Percentiles rank a stretch among this genome's conserved stretches.
Evolutionary conservation across 2,797 vertebrate genomes (phyloP).

Genomic region (Brachyrhaphis roseni): DNA sequence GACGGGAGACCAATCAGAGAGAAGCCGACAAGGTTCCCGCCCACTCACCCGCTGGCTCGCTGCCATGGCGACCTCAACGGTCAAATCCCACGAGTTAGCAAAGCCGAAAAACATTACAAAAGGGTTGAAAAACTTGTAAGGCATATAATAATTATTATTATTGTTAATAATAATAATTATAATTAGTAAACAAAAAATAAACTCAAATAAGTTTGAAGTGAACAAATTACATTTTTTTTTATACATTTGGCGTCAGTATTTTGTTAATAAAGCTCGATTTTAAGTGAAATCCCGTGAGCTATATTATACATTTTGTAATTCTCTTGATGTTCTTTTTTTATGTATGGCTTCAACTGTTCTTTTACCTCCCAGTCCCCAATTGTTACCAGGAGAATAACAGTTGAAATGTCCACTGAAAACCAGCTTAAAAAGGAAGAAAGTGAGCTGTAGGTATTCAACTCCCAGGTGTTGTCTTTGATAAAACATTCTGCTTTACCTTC

Average conservation of each 20-base stretch:
- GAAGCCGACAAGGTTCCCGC: constrained; percentile 50
- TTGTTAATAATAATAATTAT: no score
- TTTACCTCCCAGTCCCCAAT: neutral
- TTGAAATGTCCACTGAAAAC: neutral
- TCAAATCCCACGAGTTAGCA: neutral
- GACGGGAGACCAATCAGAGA: constrained; percentile 56
- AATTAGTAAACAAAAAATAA: neutral
- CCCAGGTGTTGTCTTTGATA: no score
- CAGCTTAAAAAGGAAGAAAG: neutral
- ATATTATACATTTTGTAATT: neutral
- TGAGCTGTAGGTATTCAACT: neutral
- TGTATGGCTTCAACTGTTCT: neutral
- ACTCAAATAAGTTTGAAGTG: neutral
- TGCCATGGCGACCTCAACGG: constrained; percentile 28
- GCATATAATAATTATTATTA: no score
- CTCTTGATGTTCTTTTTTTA: neutral
- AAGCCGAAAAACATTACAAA: neutral
- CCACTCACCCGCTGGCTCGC: constrained; percentile 30
- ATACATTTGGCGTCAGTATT: neutral
- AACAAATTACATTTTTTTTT: neutral
- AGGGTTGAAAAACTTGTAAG: no score
- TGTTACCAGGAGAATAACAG: neutral
- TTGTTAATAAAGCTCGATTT: neutral
- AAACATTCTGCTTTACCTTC: no score
- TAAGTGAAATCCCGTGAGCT: neutral